Evolutionary conservation across 2,797 vertebrate species (phyloP), one percentile per base, ranked within the genome.

Genomic region (Steatocranus sp.): DNA sequence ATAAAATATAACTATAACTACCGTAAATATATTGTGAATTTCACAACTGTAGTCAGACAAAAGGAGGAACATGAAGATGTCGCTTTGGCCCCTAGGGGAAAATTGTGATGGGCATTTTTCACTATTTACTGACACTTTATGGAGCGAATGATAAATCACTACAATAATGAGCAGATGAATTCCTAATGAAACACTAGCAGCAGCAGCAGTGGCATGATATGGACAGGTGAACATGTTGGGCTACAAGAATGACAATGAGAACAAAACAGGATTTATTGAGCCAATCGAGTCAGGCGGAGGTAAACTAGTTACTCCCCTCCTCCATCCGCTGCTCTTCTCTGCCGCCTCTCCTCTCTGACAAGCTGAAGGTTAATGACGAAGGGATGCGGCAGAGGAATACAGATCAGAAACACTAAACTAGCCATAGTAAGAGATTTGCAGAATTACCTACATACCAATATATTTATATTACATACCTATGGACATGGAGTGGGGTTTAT

Each of bases 281-380:
- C 56, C 38, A 49, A 88, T 56, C 1, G 75, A 81, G 83, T 75
- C 75, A 81, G 86, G 36, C n/a, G 14, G 81, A 81, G 85, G 83
- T 85, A 83, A 91, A 92, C 80, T 56, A 78, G 86, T 70, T 30
- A 32, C 87, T 61, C 85, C 86, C 88, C 89, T 88, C 88, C 87
- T 84, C 89, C 87, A 84, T 23, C 87, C 14, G 4, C 75, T 75
- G 36, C 83, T 51, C 87, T 81, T 75, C 81, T 83, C 70, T n/a
- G 30, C 84, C 17, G 58, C 74, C 84, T 86, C 92, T 86, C 86
- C 76, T 58, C 88, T 86, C 85, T 84, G 89, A 87, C 81, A 78
- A 90, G 83, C 82, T 95, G 94, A 95, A 96, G 95, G 95, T 95
- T 95, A 95, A 95, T 93, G 93, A 93, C 85, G 88, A 87, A 90